phyloP scores from a whole-genome alignment of 2,797 vertebrate species.

The Anomalospiza imberbis region DNA sequence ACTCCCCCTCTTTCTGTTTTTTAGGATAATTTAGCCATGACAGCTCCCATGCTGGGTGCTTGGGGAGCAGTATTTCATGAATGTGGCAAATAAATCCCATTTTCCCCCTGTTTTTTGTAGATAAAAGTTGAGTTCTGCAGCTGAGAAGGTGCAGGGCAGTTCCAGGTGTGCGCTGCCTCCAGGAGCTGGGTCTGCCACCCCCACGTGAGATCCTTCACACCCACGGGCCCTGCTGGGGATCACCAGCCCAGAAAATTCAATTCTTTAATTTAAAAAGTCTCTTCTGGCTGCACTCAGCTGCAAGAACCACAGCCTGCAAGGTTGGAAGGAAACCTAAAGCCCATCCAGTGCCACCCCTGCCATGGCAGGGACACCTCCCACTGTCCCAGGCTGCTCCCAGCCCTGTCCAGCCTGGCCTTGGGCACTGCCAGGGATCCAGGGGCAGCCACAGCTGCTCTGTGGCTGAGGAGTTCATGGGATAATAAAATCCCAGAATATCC shows the following conservation, averaged over 20 bases:
- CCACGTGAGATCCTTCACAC: fast-evolving
- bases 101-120: neutral
- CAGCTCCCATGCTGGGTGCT: neutral
- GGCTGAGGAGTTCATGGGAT: neutral
- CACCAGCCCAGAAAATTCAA: neutral
- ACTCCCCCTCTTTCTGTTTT: neutral
- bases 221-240: neutral
- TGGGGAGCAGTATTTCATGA: neutral
- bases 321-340: neutral
- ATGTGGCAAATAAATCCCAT: neutral
- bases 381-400: neutral
- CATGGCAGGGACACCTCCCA: neutral
- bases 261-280: neutral
- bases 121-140: neutral
- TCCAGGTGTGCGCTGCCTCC: neutral
- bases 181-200: neutral
- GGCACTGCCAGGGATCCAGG: neutral
- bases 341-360: neutral
- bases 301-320: neutral
- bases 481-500: neutral
- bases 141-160: neutral
- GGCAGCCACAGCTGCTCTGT: neutral
- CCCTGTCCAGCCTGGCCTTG: neutral
- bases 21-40: neutral
- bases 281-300: neutral